Evolutionary conservation across 2,888 invertebrate species (phyloP), one percentile per base, ranked within the genome.

Genomic region (Diadegma fenestrale): DNA sequence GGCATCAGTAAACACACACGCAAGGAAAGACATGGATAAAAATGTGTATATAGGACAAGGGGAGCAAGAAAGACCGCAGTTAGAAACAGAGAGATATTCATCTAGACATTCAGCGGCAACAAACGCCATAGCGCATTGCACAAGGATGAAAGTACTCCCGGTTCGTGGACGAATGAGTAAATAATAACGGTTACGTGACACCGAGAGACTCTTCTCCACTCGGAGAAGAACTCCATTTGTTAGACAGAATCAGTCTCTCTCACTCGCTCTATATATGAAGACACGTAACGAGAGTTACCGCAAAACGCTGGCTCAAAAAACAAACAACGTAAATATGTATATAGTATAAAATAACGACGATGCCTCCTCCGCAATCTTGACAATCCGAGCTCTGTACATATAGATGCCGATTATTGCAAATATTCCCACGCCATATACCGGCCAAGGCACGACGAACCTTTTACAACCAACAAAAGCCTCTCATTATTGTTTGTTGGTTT

Each of bases 141-240:
- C 92, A 93, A 93, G 92, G 91, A 92, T 92, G 92, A 93, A 92
- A 93, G 92, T 92, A 90, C 88, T 89, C 71, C 72, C 63, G 80
- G 82, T 80, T 86, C 71, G 81, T 86, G 83, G 92, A 89, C 89
- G 91, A 92, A 90, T 91, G 92, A 91, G 91, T 91, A 93, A 93
- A 93, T 93, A 93, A 93, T 93, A 93, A 93, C 92, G 90, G 93
- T 93, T 92, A 91, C 92, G 90, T 90, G 90, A 89, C 89, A 88
- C 86, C 86, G 86, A 88, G 89, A 89, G 89, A 89, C 86, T 84
- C 73, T 78, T 61, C 73, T 66, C 72, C 76, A 30, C 26, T 41
- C 69, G 51, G 82, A 73, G n/a, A 69, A 64, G 10, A 72, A 48
- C 37, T 73, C 43, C 72, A 66, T 78, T 78, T 58, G 58, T 30